A percentile compares a stretch with the other conserved stretches of the same genome.
phyloP scores from a whole-genome alignment of 1,140 invertebrate species.

The Hydropsyche tenuis region DNA sequence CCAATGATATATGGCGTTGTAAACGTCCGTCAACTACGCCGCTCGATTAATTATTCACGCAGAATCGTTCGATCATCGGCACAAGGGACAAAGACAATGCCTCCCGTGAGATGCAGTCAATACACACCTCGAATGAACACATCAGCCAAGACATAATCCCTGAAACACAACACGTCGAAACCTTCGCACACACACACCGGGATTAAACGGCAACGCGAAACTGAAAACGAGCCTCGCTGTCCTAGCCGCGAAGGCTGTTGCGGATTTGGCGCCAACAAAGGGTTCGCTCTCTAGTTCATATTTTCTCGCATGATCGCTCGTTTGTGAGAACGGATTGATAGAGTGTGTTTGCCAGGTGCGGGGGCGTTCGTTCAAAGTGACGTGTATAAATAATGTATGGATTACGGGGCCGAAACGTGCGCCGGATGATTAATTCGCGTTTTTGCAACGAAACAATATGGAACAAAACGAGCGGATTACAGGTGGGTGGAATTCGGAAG shows the following conservation, averaged over 20 bases:
- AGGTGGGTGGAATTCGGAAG: no score
- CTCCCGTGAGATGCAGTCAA: background rate
- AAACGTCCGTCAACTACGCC: background rate
- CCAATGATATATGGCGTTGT: background rate
- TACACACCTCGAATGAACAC: background rate
- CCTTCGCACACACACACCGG: no score
- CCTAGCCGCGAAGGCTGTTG: no score
- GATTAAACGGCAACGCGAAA: no score
- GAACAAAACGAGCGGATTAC: no score
- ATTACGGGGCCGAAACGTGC: slow-evolving; percentile 26
- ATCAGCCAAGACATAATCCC: background rate
- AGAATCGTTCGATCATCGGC: background rate
- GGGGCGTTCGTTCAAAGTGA: slow-evolving; percentile 22
- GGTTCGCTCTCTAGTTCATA: no score
- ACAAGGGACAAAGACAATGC: background rate
- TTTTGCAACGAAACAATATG: slow-evolving; percentile 12
- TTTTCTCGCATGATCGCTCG: slow-evolving; percentile 17
- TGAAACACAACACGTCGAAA: no score
- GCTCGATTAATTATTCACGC: background rate
- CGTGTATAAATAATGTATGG: slow-evolving; percentile 34
- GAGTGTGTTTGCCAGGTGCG: slow-evolving; percentile 27
- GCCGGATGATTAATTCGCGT: slow-evolving; percentile 32
- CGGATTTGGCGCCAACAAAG: no score
- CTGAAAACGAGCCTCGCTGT: no score
- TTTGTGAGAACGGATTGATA: slow-evolving; percentile 31